Evolutionary conservation across 92 coral and sea anemone species (phyloP), one percentile per base, ranked within the genome.

Genomic region (Anthopleura xanthogrammica): DNA sequence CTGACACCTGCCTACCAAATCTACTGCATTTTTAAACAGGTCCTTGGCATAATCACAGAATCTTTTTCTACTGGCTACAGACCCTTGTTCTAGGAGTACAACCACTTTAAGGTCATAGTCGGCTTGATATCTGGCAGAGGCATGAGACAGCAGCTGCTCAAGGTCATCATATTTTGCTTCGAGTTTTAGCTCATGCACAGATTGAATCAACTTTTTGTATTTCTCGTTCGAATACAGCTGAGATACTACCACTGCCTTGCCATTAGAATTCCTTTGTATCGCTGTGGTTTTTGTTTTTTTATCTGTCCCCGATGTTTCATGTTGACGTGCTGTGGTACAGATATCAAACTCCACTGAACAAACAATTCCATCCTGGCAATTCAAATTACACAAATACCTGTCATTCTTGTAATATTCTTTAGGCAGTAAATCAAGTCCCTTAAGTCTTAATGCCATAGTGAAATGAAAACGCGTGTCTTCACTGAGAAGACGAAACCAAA

Each of bases 401-500:
- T 87, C 88, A 52, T 81, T 80, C 77, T 82, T 90, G 82, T 80
- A 84, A 54, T 78, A 75, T 46, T 82, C 89, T 80, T 79, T 86
- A 0, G 89, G 82, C 17, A 90, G 40, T 62, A 78, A 75, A 42
- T 87, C 82, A 14, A 77, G 55, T n/a, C 90, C 90, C 41, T 83
- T 89, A 16, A 96, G 78, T 88, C 90, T 94, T 3, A 96, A 80
- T 16, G 89, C 87, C 11, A 96, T 82, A 5, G 84, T 88, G 56
- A 96, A 80, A 52, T 90, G 94, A 86, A 91, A 94, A 40, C 87
- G 93, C 39, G 91, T 94, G 7, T 86, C 88, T 77, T 87, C 90
- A 24, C 95, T 94, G 23, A 94, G 89, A 79, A 94, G 92, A 10
- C 99, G 92, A 86, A 96, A 94, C 99, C 99, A 96, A 83, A 96